A percentile compares a stretch with the other conserved stretches of the same genome.
These are phyloP conservation scores for Rhinoptilus africanus DNA, from an alignment of 2,113 vertebrate species.

Conservation along the genomic window DNA sequence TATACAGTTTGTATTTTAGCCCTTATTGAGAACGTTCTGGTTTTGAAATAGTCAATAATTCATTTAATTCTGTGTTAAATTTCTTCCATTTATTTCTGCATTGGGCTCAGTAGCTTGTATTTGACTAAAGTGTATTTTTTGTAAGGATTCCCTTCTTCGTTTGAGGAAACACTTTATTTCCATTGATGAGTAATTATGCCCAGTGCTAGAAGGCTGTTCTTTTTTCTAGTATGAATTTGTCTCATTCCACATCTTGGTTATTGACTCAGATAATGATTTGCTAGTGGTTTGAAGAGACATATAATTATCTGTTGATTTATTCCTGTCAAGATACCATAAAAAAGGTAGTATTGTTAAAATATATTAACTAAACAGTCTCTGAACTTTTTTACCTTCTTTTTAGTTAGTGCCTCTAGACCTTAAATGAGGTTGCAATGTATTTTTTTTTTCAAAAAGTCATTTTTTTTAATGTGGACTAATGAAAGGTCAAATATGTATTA, in stretches of 20 bases:
- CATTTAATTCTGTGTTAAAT: not conserved
- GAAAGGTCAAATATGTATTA: not conserved
- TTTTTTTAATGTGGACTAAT: not conserved
- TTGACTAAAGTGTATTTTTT: not conserved
- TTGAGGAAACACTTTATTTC: not conserved
- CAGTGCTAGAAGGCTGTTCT: not conserved
- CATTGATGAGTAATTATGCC: not conserved
- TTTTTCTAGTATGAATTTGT: not conserved
- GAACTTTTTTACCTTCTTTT: not conserved
- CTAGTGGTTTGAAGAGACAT: not conserved
- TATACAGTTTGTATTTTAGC: not conserved
- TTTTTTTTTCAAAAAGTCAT: not conserved
- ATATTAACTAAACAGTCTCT: not conserved
- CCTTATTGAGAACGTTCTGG: not conserved
- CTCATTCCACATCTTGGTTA: not conserved
- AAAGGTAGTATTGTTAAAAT: not conserved
- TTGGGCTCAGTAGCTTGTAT: not conserved
- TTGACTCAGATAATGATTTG: not conserved
- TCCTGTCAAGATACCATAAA: not conserved
- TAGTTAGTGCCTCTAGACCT: not conserved
- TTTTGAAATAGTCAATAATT: not conserved
- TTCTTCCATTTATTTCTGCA: not conserved
- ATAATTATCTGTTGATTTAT: not conserved
- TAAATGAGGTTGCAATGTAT: not conserved
- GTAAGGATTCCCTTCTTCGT: not conserved